Conservation (phyloP, 2,113 vertebrate genomes). For the Erpornis zantholeuca region DNA sequence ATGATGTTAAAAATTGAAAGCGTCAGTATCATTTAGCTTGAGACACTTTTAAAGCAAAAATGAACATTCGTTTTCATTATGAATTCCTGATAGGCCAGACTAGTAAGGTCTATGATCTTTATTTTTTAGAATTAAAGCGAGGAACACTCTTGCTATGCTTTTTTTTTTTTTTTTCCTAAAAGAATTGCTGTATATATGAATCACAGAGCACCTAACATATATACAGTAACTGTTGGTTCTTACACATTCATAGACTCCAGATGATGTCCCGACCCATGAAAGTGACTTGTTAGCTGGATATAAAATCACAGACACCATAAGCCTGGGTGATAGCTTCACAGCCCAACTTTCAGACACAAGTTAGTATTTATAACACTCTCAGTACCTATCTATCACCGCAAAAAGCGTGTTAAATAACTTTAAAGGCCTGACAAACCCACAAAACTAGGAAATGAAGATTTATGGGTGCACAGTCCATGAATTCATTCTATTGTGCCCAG, state of each 20-base stretch:
- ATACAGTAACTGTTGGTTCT: conserved; percentile 34
- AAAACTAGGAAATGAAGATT: conserved; percentile 47
- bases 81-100: conserved; percentile 69
- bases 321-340: conserved; percentile 65
- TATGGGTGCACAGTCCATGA: conserved; percentile 16
- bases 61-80: conserved; percentile 84
- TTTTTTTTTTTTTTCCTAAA: not conserved
- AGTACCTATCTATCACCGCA: conserved; percentile 44
- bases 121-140: conserved; percentile 54
- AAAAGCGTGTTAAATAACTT: conserved; percentile 61
- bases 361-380: conserved; percentile 60
- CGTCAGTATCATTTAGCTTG: conserved; percentile 96
- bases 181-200: not conserved
- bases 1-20: conserved; percentile 98
- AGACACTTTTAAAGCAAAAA: conserved; percentile 96
- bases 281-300: conserved; percentile 29
- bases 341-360: conserved; percentile 67
- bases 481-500: conserved; percentile 9
- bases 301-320: conserved; percentile 61
- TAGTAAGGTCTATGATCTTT: conserved; percentile 40
- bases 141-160: not conserved
- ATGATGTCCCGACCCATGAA: conserved; percentile 41
- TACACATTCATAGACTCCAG: conserved; percentile 52
- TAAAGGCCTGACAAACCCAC: conserved; percentile 42
- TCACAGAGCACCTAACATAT: not conserved